Base-by-base conservation (phyloP, 2,797 vertebrate species). In the Dryobates pubescens region DNA sequence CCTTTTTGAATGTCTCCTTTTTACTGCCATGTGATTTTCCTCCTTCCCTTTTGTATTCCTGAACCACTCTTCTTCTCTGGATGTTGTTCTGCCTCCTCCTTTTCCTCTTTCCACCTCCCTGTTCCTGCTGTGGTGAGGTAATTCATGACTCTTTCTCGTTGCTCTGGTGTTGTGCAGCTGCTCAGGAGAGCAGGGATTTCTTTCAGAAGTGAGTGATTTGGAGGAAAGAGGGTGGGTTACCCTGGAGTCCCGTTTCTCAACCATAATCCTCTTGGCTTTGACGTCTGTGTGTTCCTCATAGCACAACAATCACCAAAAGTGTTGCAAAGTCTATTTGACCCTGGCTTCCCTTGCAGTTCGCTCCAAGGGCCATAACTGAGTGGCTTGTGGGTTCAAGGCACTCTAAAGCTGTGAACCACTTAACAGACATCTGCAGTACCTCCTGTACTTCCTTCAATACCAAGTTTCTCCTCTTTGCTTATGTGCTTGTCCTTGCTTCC, bases 301-400 rank as follows among this genome's bases (percentile, higher is more conserved):
- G 20, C 27, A 49, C 26, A 54, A 30, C 19, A 76, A 23, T 32
- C 27, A 17, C 27, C 16, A 61, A 11, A 88, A 73, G 19, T 13
- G 6, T 24, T 80, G 56, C 41, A 9, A 73, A 86, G 41, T 22
- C n/a, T 47, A 74, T 71, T 56, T 76, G 63, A 53, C 29, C 38
- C 23, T 43, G 10, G 9, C 26, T 82, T 62, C 27, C 61, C 17
- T 71, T 79, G 62, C 2, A 2, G 49, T 57, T 86, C n/a, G 15
- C 45, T 86, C 64, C 0, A 0, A 41, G 74, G 1, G 5, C 59
- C 30, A 13, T 82, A 38, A 38, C 7, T 61, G 74, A 70, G 64
- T 59, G 30, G 69, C 69, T 63, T n/a, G 61, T 59, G 82, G 41
- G 57, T 54, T 45, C 1, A 1, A 59, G 38, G 27, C 14, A 30